A percentile compares a stretch with the other conserved stretches of the same genome.
These are phyloP conservation scores for Macrobrachium rosenbergii DNA, from an alignment of 1,140 invertebrate genomes.

Conservation along the genomic window DNA sequence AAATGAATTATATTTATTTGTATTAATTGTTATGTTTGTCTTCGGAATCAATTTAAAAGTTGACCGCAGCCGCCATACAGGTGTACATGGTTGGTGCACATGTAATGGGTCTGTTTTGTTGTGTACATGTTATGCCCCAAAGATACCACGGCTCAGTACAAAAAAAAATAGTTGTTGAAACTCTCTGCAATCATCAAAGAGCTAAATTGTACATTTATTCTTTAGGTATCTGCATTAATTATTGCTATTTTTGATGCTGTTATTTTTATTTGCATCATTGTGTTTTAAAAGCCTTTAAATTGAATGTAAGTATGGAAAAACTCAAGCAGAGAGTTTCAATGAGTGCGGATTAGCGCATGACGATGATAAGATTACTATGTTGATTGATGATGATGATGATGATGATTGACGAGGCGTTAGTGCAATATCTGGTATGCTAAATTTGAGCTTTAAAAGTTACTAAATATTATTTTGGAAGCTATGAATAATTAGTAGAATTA, in stretches of 20 bases:
- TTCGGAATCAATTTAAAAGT: conserved; percentile 49
- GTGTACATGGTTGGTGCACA: conserved; percentile 28
- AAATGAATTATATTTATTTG: conserved; percentile 63
- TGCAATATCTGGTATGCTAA: conserved; percentile 62
- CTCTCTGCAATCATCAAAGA: conserved; percentile 38
- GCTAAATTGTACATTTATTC: not conserved
- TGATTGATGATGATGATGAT: not conserved
- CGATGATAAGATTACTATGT: too few relatives aligned
- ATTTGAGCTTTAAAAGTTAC: conserved; percentile 61
- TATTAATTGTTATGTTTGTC: conserved; percentile 64
- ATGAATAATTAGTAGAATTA: conserved; percentile 56
- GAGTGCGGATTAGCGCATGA: conserved; percentile 7
- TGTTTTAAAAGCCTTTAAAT: not conserved
- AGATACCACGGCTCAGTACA: conserved; percentile 53
- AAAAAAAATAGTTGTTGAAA: conserved; percentile 52
- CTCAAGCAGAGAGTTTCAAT: conserved; percentile 55
- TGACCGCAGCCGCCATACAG: conserved; percentile 29
- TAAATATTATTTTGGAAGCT: conserved; percentile 61
- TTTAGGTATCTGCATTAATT: not conserved
- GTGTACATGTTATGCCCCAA: conserved; percentile 40
- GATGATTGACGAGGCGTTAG: conserved; percentile 47
- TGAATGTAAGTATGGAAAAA: not conserved
- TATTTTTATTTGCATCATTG: conserved; percentile 12
- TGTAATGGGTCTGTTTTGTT: conserved; percentile 37
- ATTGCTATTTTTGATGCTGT: conserved; percentile 5